phyloP scores from a whole-genome alignment of 2,113 vertebrate genomes.

The Clarias batrachus region DNA sequence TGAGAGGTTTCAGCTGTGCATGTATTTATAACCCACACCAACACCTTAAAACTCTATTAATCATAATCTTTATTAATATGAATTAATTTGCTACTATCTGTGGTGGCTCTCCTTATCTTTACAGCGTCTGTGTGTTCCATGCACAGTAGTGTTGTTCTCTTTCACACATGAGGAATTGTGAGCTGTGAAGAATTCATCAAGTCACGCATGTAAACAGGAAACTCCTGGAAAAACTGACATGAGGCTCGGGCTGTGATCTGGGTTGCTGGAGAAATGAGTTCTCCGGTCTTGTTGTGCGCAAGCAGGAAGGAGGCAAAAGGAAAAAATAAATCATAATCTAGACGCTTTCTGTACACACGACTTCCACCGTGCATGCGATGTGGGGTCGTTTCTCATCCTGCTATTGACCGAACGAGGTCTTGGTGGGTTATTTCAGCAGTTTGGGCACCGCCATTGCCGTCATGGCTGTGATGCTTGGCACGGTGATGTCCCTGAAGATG shows the following conservation, averaged over 20 bases:
- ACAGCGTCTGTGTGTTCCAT: background rate
- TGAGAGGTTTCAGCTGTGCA: background rate
- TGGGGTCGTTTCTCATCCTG: background rate
- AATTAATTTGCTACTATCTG: background rate
- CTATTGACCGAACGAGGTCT: background rate
- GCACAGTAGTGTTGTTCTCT: background rate
- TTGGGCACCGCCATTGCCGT: constrained; percentile 89
- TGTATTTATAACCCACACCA: background rate
- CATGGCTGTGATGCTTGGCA: constrained; percentile 84
- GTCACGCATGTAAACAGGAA: background rate
- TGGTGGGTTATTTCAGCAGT: constrained; percentile 84
- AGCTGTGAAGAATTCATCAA: background rate
- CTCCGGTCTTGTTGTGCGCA: background rate
- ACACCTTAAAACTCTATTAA: background rate
- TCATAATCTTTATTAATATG: constrained; percentile 11
- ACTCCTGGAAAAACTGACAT: background rate
- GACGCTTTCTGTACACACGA: constrained; percentile 5
- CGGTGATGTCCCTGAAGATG: constrained; percentile 89
- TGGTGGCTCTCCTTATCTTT: background rate
- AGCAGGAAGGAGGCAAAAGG: background rate
- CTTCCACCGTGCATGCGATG: background rate
- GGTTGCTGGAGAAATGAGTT: background rate
- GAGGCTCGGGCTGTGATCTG: background rate
- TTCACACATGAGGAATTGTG: background rate
- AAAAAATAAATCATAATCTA: background rate